phyloP scores from a whole-genome alignment of 2,113 vertebrate genomes.

The Chinchilla lanigera region DNA sequence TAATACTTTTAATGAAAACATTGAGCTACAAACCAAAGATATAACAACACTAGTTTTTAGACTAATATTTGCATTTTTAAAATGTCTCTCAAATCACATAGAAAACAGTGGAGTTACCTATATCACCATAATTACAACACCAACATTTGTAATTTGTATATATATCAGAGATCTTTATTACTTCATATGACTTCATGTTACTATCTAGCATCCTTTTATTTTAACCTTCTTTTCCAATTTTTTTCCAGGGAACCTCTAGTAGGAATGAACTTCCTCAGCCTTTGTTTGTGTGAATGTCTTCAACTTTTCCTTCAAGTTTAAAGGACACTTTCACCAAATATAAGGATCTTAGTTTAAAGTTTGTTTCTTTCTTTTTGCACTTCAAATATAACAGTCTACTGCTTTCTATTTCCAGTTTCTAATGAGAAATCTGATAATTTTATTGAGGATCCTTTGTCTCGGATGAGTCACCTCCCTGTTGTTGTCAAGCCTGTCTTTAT shows the following conservation, averaged over 20 bases:
- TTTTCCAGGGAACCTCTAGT: neutral
- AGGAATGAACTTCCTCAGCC: neutral
- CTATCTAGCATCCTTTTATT: neutral
- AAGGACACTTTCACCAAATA: neutral
- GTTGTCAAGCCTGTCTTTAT: neutral
- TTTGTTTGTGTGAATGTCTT: neutral
- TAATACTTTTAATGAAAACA: neutral
- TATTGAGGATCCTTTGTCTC: neutral
- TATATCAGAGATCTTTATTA: neutral
- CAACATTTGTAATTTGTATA: neutral
- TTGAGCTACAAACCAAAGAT: neutral
- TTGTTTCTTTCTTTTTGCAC: neutral
- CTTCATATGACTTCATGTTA: neutral
- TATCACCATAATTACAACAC: neutral
- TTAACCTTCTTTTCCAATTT: neutral
- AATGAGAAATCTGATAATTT: neutral
- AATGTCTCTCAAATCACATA: neutral
- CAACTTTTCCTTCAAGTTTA: neutral
- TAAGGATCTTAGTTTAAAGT: neutral
- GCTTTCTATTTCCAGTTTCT: neutral
- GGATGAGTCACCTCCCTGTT: neutral
- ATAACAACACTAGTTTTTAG: neutral
- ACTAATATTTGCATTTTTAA: neutral
- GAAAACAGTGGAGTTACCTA: neutral
- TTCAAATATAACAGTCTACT: neutral